Conservation (phyloP, 2,888 invertebrate species). For the Pteria penguin region DNA sequence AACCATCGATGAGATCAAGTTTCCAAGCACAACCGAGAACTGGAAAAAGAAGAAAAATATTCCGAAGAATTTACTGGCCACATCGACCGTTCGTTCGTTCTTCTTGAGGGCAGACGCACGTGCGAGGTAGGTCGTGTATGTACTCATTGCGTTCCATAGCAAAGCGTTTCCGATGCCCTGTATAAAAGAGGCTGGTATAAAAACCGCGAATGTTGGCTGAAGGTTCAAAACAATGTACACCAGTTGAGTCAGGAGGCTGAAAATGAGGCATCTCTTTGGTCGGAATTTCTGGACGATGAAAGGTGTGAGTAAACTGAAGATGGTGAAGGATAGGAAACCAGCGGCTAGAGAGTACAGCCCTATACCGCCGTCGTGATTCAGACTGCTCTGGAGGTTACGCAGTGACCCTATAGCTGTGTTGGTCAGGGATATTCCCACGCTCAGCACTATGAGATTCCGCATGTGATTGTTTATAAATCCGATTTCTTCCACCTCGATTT, state of each 20-base stretch:
- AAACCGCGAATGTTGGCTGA: constrained; percentile 69
- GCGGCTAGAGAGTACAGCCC: constrained; percentile 73
- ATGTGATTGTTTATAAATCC: constrained; percentile 57
- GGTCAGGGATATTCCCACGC: constrained; percentile 67
- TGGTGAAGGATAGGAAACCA: constrained; percentile 67
- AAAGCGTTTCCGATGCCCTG: constrained; percentile 72
- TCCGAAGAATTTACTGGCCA: constrained; percentile 75
- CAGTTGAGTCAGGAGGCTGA: constrained; percentile 63
- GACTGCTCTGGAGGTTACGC: constrained; percentile 77
- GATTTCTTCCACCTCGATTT: constrained; percentile 18
- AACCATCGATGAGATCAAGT: constrained; percentile 73
- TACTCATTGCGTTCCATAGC: constrained; percentile 76
- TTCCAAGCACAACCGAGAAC: constrained; percentile 71
- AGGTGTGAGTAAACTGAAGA: constrained; percentile 74
- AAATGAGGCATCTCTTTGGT: constrained; percentile 65
- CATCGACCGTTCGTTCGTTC: constrained; percentile 58
- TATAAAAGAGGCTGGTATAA: constrained; percentile 70
- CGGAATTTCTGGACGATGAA: constrained; percentile 71
- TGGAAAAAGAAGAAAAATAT: constrained; percentile 75
- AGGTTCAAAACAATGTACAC: constrained; percentile 72
- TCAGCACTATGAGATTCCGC: constrained; percentile 71
- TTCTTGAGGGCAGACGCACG: constrained; percentile 65
- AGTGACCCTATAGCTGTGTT: constrained; percentile 72
- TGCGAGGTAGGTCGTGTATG: constrained; percentile 75
- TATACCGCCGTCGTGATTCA: constrained; percentile 73